phyloP scores from a whole-genome alignment of 2,113 vertebrate species.

The Ellobius talpinus region DNA sequence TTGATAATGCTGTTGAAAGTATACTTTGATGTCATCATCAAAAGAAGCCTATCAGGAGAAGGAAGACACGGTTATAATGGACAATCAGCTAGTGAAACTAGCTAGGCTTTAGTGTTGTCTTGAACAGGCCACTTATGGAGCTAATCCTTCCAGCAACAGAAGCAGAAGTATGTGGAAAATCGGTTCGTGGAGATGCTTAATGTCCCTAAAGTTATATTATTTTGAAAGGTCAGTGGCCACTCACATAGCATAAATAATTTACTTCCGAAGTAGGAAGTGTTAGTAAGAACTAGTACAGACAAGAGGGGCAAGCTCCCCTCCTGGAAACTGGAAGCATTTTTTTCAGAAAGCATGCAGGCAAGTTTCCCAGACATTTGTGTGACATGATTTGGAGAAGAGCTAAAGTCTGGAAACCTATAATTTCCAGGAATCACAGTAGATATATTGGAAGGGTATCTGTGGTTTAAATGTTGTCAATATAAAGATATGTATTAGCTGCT shows the following conservation, averaged over 20 bases:
- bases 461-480: neutral
- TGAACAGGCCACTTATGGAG: neutral
- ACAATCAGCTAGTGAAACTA: neutral
- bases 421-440: neutral
- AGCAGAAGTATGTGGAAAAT: neutral
- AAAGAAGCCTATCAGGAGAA: neutral
- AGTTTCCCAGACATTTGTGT: neutral
- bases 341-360: neutral
- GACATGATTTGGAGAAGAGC: neutral
- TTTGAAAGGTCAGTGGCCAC: neutral
- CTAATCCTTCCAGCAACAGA: neutral
- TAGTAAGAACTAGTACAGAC: neutral
- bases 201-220: neutral
- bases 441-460: neutral
- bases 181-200: neutral
- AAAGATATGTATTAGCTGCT: neutral
- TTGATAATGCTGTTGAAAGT: neutral
- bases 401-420: neutral
- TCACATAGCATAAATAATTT: neutral
- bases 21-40: neutral
- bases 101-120: neutral
- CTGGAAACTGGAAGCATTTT: neutral
- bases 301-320: neutral
- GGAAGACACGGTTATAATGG: neutral
- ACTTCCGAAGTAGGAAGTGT: neutral